Conservation (phyloP, 2,888 invertebrate species). For the Lepetodrilus schrolli region DNA sequence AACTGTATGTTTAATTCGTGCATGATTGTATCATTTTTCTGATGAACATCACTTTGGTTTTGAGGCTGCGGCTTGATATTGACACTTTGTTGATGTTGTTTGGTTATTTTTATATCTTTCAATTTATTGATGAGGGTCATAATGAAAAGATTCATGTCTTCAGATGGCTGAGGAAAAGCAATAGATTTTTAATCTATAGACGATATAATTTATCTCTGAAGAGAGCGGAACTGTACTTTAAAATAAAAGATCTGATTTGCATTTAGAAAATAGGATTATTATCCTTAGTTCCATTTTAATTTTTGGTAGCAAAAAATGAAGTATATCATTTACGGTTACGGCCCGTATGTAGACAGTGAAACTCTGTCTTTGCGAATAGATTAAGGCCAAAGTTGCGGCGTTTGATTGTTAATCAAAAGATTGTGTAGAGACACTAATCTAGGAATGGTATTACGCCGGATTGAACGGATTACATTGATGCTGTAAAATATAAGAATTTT, state of each 20-base stretch:
- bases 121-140: conserved; percentile 83
- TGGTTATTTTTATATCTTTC: conserved; percentile 81
- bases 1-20: conserved; percentile 77
- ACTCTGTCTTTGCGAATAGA: not conserved
- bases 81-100: conserved; percentile 83
- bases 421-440: conserved; percentile 6
- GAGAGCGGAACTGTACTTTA: conserved; percentile 35
- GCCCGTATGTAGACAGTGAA: not conserved
- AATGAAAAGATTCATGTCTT: not conserved
- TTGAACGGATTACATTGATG: conserved; percentile 32
- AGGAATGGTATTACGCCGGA: conserved; percentile 33
- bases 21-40: conserved; percentile 78
- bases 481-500: conserved; percentile 25
- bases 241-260: conserved; percentile 35
- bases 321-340: conserved; percentile 19
- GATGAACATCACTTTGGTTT: conserved; percentile 80
- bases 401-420: conserved; percentile 31
- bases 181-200: conserved; percentile 33
- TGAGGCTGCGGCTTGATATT: conserved; percentile 82
- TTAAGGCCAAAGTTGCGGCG: conserved; percentile 13
- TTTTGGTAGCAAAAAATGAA: conserved; percentile 22
- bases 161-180: conserved; percentile 28
- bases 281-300: not conserved
- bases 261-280: conserved; percentile 25
- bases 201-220: conserved; percentile 6